Conservation (phyloP, 2,888 invertebrate species). For the Drosophila neonasuta region DNA sequence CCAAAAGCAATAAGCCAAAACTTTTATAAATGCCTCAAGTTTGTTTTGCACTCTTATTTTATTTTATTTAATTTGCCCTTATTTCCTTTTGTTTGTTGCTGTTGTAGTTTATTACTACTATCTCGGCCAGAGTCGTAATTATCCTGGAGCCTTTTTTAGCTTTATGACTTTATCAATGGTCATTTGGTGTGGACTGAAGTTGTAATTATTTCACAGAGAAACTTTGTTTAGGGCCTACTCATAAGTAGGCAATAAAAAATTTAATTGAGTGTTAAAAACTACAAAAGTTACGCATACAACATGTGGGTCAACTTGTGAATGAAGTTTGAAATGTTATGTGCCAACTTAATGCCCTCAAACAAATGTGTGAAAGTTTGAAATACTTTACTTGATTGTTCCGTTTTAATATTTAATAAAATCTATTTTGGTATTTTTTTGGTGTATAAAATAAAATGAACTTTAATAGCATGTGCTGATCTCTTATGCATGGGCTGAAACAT, state of each 20-base stretch:
- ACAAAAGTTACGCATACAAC: conserved; percentile 20
- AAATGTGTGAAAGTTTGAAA: not conserved
- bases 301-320: conserved; percentile 3
- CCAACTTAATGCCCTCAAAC: not conserved
- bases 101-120: conserved; percentile 1
- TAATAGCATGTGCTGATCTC: too few species aligned
- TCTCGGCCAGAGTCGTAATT: conserved; percentile 47
- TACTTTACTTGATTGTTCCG: not conserved
- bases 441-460: too few species aligned
- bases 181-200: conserved; percentile 28
- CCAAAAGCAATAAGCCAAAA: conserved; percentile 63
- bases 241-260: conserved; percentile 24
- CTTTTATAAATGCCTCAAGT: conserved; percentile 68
- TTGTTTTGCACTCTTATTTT: conserved; percentile 48
- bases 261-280: conserved; percentile 18
- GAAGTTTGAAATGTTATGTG: not conserved
- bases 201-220: conserved; percentile 30
- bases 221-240: conserved; percentile 25
- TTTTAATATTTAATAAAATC: not conserved
- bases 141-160: conserved; percentile 51
- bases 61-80: conserved; percentile 13
- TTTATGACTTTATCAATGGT: conserved; percentile 65
- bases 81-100: conserved; percentile 4
- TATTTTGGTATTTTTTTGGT: too few species aligned
- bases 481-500: too few species aligned